A percentile compares a stretch with the other conserved stretches of the same genome.
Evolutionary conservation across 2,113 vertebrate species (phyloP).

Genomic region (Atlantisia rogersi): DNA sequence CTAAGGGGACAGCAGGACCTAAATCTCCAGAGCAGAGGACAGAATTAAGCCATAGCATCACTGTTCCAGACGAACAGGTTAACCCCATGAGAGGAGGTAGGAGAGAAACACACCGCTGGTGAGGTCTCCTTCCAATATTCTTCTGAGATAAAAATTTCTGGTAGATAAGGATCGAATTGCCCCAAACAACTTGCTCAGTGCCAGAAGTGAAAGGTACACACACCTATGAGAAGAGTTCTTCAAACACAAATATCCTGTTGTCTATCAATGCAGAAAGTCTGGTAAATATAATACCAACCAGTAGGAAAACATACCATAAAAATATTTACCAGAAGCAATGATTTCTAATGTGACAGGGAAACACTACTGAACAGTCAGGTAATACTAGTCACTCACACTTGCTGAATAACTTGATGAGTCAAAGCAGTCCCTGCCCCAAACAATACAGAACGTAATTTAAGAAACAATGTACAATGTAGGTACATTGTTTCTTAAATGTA

Average conservation of each 20-base stretch:
- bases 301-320: background rate
- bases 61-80: background rate
- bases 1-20: background rate
- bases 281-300: background rate
- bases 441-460: background rate
- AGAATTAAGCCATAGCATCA: background rate
- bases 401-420: background rate
- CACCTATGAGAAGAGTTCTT: background rate
- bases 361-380: background rate
- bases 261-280: background rate
- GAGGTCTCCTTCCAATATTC: background rate
- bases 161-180: background rate
- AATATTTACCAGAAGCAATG: background rate
- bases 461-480: background rate
- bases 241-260: background rate
- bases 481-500: no score
- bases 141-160: background rate
- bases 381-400: background rate
- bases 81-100: background rate
- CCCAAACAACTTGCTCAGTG: background rate
- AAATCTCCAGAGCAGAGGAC: background rate
- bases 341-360: background rate
- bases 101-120: background rate
- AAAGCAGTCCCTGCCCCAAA: background rate
- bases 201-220: background rate